These are phyloP conservation scores for Chlamydotis undulata DNA, from an alignment of 2,113 vertebrate species.

Conservation along the genomic window DNA sequence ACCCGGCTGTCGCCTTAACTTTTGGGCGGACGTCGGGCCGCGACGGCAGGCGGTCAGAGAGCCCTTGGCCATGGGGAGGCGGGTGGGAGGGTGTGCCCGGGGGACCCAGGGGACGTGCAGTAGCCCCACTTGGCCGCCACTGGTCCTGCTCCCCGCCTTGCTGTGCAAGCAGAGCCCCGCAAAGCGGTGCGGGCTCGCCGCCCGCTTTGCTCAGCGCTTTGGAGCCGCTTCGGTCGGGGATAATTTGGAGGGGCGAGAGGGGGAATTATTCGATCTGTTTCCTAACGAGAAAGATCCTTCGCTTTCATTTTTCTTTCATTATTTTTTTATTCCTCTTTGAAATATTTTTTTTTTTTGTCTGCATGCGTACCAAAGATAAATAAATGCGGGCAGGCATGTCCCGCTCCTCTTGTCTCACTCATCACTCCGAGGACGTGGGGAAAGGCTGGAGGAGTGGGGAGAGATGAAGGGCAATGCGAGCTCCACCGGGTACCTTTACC, in stretches of 20 bases:
- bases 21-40: not conserved
- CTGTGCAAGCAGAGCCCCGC: not conserved
- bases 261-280: not conserved
- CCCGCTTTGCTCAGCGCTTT: not conserved
- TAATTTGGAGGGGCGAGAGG: not conserved
- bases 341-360: not conserved
- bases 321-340: not conserved
- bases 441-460: not conserved
- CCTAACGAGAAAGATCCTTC: not conserved
- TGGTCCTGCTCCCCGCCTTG: not conserved
- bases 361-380: not conserved
- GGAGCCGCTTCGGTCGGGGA: not conserved
- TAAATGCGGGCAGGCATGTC: not conserved
- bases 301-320: not conserved
- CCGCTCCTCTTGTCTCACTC: not conserved
- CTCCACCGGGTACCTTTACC: not conserved
- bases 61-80: too few species aligned
- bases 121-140: not conserved
- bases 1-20: too few species aligned
- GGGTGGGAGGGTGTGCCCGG: too few species aligned
- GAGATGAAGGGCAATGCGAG: not conserved
- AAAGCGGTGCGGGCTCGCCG: not conserved
- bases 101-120: not conserved
- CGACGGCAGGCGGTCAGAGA: not conserved
- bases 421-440: not conserved